These are phyloP conservation scores for Prosopocoilus inquinatus DNA, from an alignment of 2,888 invertebrate species.

Conservation along the genomic window DNA sequence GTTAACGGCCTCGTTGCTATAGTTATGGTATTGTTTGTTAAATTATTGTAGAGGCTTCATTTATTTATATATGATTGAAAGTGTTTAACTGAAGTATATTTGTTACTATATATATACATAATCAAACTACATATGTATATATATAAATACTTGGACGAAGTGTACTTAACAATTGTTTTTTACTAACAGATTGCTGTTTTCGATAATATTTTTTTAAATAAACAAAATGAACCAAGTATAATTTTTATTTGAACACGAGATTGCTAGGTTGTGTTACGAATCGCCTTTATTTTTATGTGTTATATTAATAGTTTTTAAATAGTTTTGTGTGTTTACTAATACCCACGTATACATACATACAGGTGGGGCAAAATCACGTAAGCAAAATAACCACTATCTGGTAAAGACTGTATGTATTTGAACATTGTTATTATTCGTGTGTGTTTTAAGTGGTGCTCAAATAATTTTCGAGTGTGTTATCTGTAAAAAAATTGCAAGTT, in stretches of 20 bases:
- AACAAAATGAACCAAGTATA: slow-evolving; percentile 42
- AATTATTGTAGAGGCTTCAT: slow-evolving; percentile 50
- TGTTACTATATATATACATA: slow-evolving; percentile 30
- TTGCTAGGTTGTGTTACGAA: slow-evolving; percentile 47
- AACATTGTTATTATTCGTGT: slow-evolving; percentile 52
- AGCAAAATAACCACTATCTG: slow-evolving; percentile 53
- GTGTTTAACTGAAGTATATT: slow-evolving; percentile 38
- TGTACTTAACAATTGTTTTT: slow-evolving; percentile 46
- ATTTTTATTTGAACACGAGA: slow-evolving; percentile 38
- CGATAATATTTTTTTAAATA: slow-evolving; percentile 40
- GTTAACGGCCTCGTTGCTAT: slow-evolving; percentile 45
- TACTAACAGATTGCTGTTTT: slow-evolving; percentile 47
- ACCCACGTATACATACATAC: slow-evolving; percentile 54
- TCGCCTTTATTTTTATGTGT: slow-evolving; percentile 45
- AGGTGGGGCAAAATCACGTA: slow-evolving; percentile 55
- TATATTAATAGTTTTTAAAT: slow-evolving; percentile 36
- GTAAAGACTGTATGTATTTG: slow-evolving; percentile 53
- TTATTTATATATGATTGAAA: slow-evolving; percentile 42
- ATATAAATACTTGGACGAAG: slow-evolving; percentile 37
- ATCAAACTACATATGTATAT: slow-evolving; percentile 9
- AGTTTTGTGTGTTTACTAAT: slow-evolving; percentile 51
- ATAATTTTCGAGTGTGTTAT: slow-evolving; percentile 51
- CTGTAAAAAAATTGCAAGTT: slow-evolving; percentile 52
- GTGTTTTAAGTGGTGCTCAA: slow-evolving; percentile 52
- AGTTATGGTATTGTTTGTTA: slow-evolving; percentile 47